phyloP scores from a whole-genome alignment of 2,797 vertebrate genomes.

The Allobates femoralis region DNA sequence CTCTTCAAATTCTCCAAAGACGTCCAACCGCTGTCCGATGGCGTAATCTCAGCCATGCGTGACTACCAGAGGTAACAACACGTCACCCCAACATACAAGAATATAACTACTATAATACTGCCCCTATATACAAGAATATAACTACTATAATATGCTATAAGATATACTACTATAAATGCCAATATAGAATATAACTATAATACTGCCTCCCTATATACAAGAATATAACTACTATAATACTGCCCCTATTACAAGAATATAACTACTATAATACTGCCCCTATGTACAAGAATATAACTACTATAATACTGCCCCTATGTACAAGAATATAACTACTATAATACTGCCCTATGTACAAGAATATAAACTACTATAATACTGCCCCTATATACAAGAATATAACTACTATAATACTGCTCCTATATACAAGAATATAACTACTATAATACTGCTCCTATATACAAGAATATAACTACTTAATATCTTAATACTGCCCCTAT shows the following conservation, averaged over 20 bases:
- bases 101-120: conserved; percentile 10
- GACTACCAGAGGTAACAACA: conserved; percentile 87
- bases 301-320: too few species aligned
- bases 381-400: too few species aligned
- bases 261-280: too few species aligned
- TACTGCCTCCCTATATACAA: too few species aligned
- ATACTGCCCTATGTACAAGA: background rate
- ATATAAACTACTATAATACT: too few species aligned
- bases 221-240: too few species aligned
- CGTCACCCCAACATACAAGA: background rate
- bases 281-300: too few species aligned
- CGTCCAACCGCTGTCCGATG: conserved; percentile 78
- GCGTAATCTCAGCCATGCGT: conserved; percentile 82
- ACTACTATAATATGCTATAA: background rate
- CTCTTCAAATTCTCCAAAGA: conserved; percentile 84
- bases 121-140: background rate
- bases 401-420: too few species aligned
- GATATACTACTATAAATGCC: too few species aligned
- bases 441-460: background rate
- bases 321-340: conserved; percentile 16
- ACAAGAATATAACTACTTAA: conserved; percentile 2
- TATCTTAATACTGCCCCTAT: background rate
- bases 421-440: too few species aligned
- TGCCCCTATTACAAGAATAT: too few species aligned
- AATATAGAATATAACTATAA: too few species aligned